These are phyloP conservation scores for Palythoa heliodiscus DNA, from an alignment of 92 coral and sea anemone genomes.

Conservation along the genomic window DNA sequence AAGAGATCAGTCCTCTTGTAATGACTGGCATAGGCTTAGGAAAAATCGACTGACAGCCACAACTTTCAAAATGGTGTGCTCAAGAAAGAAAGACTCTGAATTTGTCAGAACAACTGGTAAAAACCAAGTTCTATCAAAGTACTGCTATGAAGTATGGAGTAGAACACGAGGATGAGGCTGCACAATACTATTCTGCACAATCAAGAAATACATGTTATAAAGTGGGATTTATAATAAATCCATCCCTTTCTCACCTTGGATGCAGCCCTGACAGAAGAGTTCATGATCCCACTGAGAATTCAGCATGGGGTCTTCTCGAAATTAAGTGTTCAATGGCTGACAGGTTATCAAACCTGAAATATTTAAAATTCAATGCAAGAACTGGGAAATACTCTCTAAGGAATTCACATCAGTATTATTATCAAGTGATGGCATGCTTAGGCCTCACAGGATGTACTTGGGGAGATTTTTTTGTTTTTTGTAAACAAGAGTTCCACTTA, in stretches of 20 bases:
- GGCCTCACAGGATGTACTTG: conserved; percentile 58
- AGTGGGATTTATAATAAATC: conserved; percentile 56
- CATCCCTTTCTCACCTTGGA: conserved; percentile 59
- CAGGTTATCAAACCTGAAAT: conserved; percentile 36
- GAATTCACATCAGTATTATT: conserved; percentile 44
- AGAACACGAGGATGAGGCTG: conserved; percentile 57
- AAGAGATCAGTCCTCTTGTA: conserved; percentile 6
- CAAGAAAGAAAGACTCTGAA: conserved; percentile 27
- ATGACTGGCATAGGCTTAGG: conserved; percentile 57
- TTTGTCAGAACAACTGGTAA: conserved; percentile 13
- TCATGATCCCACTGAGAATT: conserved; percentile 46
- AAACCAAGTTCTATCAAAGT: conserved; percentile 30
- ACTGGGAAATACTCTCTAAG: conserved; percentile 36
- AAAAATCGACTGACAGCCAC: conserved; percentile 41
- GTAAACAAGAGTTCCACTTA: neutral
- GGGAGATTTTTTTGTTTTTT: conserved; percentile 35
- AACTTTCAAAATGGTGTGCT: conserved; percentile 44
- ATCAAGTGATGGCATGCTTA: conserved; percentile 61
- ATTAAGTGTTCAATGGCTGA: conserved; percentile 61
- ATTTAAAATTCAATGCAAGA: conserved; percentile 40
- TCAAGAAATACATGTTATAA: conserved; percentile 35
- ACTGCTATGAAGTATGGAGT: conserved; percentile 65
- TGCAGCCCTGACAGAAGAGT: conserved; percentile 66
- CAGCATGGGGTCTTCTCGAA: conserved; percentile 56
- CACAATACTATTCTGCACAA: conserved; percentile 36